A percentile compares a stretch with the other conserved stretches of the same genome.
These are phyloP conservation scores for Parotocinclus haroldoi DNA, from an alignment of 2,797 vertebrate species.

Conservation along the genomic window DNA sequence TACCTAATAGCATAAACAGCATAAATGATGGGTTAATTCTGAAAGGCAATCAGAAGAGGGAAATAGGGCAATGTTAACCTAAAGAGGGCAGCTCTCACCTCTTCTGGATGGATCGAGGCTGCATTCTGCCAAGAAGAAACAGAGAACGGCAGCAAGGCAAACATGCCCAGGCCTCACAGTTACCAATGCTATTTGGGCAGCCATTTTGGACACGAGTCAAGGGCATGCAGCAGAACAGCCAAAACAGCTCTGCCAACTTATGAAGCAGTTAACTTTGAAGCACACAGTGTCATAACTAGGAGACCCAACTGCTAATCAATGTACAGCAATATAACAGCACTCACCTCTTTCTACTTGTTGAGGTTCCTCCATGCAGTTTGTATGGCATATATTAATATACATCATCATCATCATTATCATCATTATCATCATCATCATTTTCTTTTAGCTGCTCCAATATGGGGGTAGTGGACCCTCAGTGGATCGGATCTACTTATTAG, in stretches of 20 bases:
- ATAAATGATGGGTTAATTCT: conserved; percentile 15
- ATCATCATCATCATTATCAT: too few relatives aligned
- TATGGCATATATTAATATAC: too few relatives aligned
- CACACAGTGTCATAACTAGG: conserved; percentile 34
- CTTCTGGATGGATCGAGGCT: conserved; percentile 21
- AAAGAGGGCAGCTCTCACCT: conserved; percentile 30
- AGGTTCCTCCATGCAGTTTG: conserved; percentile 30
- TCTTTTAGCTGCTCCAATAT: too few relatives aligned
- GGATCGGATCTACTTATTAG: too few relatives aligned
- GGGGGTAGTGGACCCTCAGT: too few relatives aligned
- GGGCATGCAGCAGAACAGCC: conserved; percentile 32
- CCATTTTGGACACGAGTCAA: conserved; percentile 48
- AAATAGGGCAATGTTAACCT: conserved; percentile 27
- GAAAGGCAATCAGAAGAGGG: conserved; percentile 6
- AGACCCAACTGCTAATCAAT: conserved; percentile 33
- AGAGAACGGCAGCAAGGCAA: conserved; percentile 11
- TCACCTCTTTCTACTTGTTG: conserved; percentile 31
- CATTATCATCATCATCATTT: too few relatives aligned
- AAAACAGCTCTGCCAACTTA: conserved; percentile 41
- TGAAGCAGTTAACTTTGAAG: conserved; percentile 43
- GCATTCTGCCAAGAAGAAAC: conserved; percentile 29
- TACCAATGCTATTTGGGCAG: conserved; percentile 29
- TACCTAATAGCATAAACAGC: conserved; percentile 1
- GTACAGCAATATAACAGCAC: conserved; percentile 29
- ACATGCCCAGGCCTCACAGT: conserved; percentile 25